These are phyloP conservation scores for Homarus americanus DNA, from an alignment of 1,140 invertebrate genomes.

Conservation along the genomic window DNA sequence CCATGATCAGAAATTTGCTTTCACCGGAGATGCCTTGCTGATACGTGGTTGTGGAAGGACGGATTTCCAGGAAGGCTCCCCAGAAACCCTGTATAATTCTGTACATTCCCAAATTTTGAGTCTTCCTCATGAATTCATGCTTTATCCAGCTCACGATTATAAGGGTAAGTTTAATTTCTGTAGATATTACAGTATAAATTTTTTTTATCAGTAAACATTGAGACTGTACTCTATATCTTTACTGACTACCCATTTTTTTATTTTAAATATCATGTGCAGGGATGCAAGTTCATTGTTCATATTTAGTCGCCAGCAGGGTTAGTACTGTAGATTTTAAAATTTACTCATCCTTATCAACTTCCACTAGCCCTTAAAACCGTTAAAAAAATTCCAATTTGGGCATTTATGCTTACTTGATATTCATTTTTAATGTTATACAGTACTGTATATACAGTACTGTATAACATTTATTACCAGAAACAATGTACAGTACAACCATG, in stretches of 20 bases:
- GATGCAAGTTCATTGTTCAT: too few relatives aligned
- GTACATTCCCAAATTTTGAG: constrained; percentile 94
- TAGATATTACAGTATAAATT: not conserved
- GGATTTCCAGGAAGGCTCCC: constrained; percentile 86
- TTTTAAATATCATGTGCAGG: not conserved
- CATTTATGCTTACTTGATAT: too few relatives aligned
- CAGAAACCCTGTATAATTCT: constrained; percentile 90
- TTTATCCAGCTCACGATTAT: constrained; percentile 98
- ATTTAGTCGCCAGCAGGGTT: too few relatives aligned
- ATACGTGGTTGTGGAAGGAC: constrained; percentile 87
- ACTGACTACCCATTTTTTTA: not conserved
- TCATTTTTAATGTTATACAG: too few relatives aligned
- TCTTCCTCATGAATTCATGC: constrained; percentile 89
- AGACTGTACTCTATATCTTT: not conserved
- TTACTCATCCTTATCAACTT: too few relatives aligned
- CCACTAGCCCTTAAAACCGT: too few relatives aligned
- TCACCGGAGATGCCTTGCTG: constrained; percentile 96
- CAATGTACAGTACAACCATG: too few relatives aligned
- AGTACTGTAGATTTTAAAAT: too few relatives aligned
- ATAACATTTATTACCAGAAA: too few relatives aligned
- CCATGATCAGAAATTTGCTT: constrained; percentile 87
- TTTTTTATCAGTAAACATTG: not conserved
- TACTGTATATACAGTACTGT: too few relatives aligned
- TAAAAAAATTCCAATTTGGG: too few relatives aligned
- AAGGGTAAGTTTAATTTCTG: constrained; percentile 81